phyloP scores from a whole-genome alignment of 2,113 vertebrate genomes.

The Plestiodon gilberti region DNA sequence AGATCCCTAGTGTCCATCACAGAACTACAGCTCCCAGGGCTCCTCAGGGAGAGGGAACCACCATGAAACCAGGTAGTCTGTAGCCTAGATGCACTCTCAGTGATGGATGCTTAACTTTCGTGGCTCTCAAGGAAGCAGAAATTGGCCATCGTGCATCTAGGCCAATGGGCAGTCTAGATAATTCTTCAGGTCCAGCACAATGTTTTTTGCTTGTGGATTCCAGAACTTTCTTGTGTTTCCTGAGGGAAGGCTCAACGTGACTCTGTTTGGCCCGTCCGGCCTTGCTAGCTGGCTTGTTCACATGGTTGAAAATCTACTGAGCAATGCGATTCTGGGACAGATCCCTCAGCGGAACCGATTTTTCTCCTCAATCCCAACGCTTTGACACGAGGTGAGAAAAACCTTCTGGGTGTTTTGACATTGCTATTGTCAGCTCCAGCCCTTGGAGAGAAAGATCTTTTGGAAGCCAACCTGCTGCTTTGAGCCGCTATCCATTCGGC shows the following conservation, averaged over 20 bases:
- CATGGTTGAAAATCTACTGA: background rate
- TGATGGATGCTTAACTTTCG: background rate
- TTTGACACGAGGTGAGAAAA: background rate
- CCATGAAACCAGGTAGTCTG: too few relatives aligned
- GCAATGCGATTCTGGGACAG: background rate
- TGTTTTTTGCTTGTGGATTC: background rate
- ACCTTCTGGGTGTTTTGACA: background rate
- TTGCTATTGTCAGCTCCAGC: too few relatives aligned
- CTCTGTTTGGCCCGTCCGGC: too few relatives aligned
- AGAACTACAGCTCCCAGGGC: background rate
- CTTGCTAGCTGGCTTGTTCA: background rate
- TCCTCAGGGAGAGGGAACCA: background rate
- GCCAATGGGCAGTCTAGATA: background rate
- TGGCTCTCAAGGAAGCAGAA: background rate
- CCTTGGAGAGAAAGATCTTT: background rate
- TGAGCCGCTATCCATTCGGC: background rate
- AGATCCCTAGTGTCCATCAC: background rate
- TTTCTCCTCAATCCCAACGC: background rate
- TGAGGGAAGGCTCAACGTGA: background rate
- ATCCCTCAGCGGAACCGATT: background rate
- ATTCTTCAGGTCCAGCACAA: background rate
- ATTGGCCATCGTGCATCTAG: too few relatives aligned
- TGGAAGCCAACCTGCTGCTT: background rate
- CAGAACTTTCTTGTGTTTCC: background rate
- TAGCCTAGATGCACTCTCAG: background rate